These are phyloP conservation scores for Mechanitis messenoides DNA, from an alignment of 2,888 invertebrate genomes.

Conservation along the genomic window DNA sequence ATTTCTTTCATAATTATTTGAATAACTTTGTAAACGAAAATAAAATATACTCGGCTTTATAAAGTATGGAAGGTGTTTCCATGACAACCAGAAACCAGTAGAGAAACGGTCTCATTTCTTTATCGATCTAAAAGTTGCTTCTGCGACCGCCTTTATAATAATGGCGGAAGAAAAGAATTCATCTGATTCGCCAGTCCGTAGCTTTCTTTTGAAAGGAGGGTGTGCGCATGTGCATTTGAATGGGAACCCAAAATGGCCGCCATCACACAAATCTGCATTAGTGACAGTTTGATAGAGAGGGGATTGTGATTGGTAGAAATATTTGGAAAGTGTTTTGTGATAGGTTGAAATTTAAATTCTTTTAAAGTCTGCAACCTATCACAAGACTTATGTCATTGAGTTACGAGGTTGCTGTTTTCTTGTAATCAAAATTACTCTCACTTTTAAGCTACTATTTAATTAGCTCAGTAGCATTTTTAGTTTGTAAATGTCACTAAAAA, in stretches of 20 bases:
- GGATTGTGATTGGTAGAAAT: constrained; percentile 17
- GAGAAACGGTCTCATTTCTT: constrained; percentile 13
- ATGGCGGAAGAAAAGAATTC: constrained; percentile 50
- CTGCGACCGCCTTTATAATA: constrained; percentile 52
- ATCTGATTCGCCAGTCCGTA: constrained; percentile 50
- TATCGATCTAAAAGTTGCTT: constrained; percentile 41
- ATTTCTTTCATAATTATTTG: too few species aligned
- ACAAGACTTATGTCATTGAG: neutral
- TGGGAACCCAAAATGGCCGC: constrained; percentile 49
- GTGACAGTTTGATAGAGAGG: constrained; percentile 31
- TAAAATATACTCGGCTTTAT: neutral
- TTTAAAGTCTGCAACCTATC: neutral
- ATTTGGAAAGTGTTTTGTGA: neutral
- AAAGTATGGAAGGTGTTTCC: constrained; percentile 3
- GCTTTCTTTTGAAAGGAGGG: constrained; percentile 43
- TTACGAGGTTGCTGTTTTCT: too few species aligned
- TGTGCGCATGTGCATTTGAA: constrained; percentile 45
- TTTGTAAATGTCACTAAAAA: too few species aligned
- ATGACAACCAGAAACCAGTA: constrained; percentile 6
- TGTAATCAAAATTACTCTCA: too few species aligned
- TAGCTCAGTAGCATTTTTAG: too few species aligned
- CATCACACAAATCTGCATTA: neutral
- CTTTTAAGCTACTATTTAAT: too few species aligned
- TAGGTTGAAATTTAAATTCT: constrained; percentile 5
- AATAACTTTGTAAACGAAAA: neutral